Conservation (phyloP, 2,888 invertebrate species). For the Fragum whitleyi region DNA sequence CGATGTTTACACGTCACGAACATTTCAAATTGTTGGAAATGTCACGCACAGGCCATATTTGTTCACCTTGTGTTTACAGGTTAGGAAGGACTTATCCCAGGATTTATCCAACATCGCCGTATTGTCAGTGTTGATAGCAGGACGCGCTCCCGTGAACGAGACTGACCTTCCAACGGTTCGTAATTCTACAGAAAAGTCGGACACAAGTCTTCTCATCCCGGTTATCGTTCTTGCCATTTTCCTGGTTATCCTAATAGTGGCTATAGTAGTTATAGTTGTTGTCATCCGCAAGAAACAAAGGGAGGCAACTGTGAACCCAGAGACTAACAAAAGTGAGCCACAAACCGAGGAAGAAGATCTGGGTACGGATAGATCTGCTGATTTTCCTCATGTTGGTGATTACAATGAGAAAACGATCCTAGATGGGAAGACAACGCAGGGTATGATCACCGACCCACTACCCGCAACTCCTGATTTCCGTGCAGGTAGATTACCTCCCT, state of each 20-base stretch:
- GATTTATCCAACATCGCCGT: slow-evolving; percentile 54
- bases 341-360: slow-evolving; percentile 66
- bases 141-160: slow-evolving; percentile 38
- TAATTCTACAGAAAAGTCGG: slow-evolving; percentile 2
- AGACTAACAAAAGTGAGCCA: slow-evolving; percentile 53
- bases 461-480: slow-evolving; percentile 34
- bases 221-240: slow-evolving; percentile 58
- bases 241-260: slow-evolving; percentile 45
- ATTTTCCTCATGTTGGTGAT: slow-evolving; percentile 25
- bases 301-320: slow-evolving; percentile 45
- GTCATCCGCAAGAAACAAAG: slow-evolving; percentile 43
- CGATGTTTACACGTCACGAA: no score
- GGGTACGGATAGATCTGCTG: slow-evolving; percentile 47
- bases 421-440: slow-evolving; percentile 41
- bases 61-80: slow-evolving; percentile 33
- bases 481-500: slow-evolving; percentile 52
- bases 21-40: no score
- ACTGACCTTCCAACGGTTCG: slow-evolving; percentile 20
- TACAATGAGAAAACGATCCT: slow-evolving; percentile 42
- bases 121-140: slow-evolving; percentile 43
- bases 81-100: slow-evolving; percentile 26
- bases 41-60: no score
- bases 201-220: slow-evolving; percentile 44
- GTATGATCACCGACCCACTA: slow-evolving; percentile 38
- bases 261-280: slow-evolving; percentile 43